Evolutionary conservation across 2,888 invertebrate genomes (phyloP), one percentile per base, ranked within the genome.

Genomic region (Coenonympha arcania): DNA sequence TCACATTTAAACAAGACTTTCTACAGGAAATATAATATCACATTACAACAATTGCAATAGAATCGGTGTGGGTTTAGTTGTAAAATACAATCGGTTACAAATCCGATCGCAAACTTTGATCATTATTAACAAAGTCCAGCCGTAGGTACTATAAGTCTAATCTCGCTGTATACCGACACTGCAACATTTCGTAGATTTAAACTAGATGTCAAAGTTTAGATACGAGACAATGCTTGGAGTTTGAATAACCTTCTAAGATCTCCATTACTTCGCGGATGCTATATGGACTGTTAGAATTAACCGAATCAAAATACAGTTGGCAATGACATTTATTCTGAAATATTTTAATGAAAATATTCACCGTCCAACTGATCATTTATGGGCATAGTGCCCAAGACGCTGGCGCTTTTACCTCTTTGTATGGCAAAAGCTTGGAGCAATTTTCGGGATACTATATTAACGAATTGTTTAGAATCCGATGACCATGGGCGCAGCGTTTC

Each of bases 201-300:
- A 31, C 20, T 31, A 15, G 15, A 31, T 31, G 43, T 15, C 43
- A 43, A 15, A 31, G 31, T 43, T 43, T 20, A 20, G 13, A 20
- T 42, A 31, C 20, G 8, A 42, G 43, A 31, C 43, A 31, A 30
- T 13, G 43, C 20, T 20, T 13, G 3, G 11, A 22, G 31, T 46
- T 50, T 46, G 41, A 20, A 22, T 39, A 15, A 41, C 33, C 26
- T 40, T 31, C 33, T 43, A 24, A 47, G 24, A 31, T 30, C 37
- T 41, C 24, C 22, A n/a, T 26, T 26, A 47, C 31, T 51, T 15
- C 39, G n/a, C n/a, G n/a, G n/a, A n/a, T n/a, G n/a, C n/a, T n/a
- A n/a, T n/a, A n/a, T n/a, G n/a, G n/a, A n/a, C n/a, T n/a, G n/a
- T n/a, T n/a, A n/a, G n/a, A n/a, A n/a, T n/a, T n/a, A n/a, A n/a